phyloP scores from a whole-genome alignment of 2,888 invertebrate species.

The Drosophila prolongata region DNA sequence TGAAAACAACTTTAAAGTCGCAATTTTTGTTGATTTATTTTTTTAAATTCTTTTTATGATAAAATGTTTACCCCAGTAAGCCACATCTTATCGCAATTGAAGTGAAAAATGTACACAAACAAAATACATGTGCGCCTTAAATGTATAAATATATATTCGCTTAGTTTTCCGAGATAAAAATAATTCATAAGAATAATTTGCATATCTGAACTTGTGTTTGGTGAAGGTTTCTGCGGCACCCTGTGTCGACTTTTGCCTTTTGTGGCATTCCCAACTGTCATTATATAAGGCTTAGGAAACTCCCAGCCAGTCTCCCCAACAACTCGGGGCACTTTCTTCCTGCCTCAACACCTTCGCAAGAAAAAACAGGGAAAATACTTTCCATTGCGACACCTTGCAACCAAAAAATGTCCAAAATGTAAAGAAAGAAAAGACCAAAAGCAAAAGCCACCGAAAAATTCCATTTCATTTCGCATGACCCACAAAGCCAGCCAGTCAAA shows the following conservation, averaged over 20 bases:
- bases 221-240: too few relatives aligned
- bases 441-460: slow-evolving; percentile 50
- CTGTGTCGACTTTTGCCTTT: too few relatives aligned
- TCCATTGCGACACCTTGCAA: slow-evolving; percentile 58
- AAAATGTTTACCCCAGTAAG: too few relatives aligned
- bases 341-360: slow-evolving; percentile 28
- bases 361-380: slow-evolving; percentile 57
- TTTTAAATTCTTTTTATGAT: too few relatives aligned
- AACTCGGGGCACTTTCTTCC: slow-evolving; percentile 27
- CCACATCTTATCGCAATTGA: too few relatives aligned
- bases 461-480: slow-evolving; percentile 71
- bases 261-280: slow-evolving; percentile 11
- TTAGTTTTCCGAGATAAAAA: too few relatives aligned
- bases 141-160: too few relatives aligned
- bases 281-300: slow-evolving; percentile 29
- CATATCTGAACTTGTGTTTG: not conserved
- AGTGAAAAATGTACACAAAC: too few relatives aligned
- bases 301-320: slow-evolving; percentile 16
- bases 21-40: too few relatives aligned
- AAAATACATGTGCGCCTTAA: too few relatives aligned
- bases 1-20: too few relatives aligned
- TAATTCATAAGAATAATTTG: too few relatives aligned
- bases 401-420: slow-evolving; percentile 15
- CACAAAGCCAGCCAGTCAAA: slow-evolving; percentile 56
- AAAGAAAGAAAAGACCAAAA: slow-evolving; percentile 31